A percentile compares a stretch with the other conserved stretches of the same genome.
These are phyloP conservation scores for human (Homo sapiens) DNA, from an alignment of 2,113 vertebrate genomes.

Conservation along the genomic window GRCh38 chr4:151460001-151460500, in stretches of 20 bases:
- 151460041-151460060: not conserved
- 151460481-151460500: conserved; percentile 30
- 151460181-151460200: conserved; percentile 32
- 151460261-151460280: conserved; percentile 48
- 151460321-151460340: conserved; percentile 7
- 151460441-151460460: not conserved
- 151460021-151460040: conserved; percentile 31
- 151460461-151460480: not conserved
- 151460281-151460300: conserved; percentile 35
- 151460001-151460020: conserved; percentile 39
- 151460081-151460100: not conserved
- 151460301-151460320: not conserved
- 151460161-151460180: not conserved
- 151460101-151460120: conserved; percentile 41
- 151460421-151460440: not conserved
- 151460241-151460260: conserved; percentile 27
- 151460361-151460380: conserved; percentile 31
- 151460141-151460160: not conserved
- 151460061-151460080: not conserved
- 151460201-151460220: not conserved
- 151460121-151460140: conserved; percentile 3
- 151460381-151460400: conserved; percentile 39
- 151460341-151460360: not conserved
- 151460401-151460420: not conserved
- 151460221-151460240: conserved; percentile 17